Base-by-base conservation (phyloP, 37 sponge, comb jelly and placozoan genomes). In the Chondrosia reniformis region DNA sequence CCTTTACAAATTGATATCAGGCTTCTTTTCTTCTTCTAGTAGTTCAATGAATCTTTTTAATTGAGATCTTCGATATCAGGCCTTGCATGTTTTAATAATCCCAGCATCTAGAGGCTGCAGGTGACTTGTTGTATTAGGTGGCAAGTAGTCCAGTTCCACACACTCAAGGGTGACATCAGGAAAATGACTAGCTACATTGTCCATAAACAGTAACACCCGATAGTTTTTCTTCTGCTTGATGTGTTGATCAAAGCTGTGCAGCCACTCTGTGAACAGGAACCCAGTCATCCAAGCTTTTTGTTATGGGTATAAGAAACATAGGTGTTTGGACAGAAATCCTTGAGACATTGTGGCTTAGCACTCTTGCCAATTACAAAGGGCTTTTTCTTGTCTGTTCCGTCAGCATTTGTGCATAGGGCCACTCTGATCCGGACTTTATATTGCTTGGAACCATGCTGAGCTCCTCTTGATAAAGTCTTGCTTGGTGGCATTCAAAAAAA, bases 21-120 rank as follows among this genome's bases (percentile, higher is more conserved):
- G 67, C 38, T 66, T 66, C 67, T 66, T n/a, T n/a, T n/a, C n/a
- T n/a, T n/a, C 67, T 66, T 66, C 67, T 39, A 66, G 67, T 39
- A 66, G 19, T 66, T 66, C 36, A 39, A 66, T 66, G 39, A 66
- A 66, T 21, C 67, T 36, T 39, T 66, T 36, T 39, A 66, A 39
- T 17, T 66, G 67, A 37, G 67, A 66, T 66, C 67, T 6, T 6
- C 67, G 67, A 31, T 66, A 66, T 8, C 36, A 31, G 7, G 67
- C 67, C 67, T 66, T 66, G 67, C 32, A 66, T 7, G 67, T 39
- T 17, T 66, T 66, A 33, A 66, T 66, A 39, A 66, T 66, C 39
- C 67, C 67, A 66, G 67, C 67, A 66, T 33, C 67, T 37, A 66
- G 67, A 19, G 67, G 67, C 17, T 66, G 67, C 7, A 66, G 67